Base-by-base conservation (phyloP, 2,888 invertebrate genomes). In the Lasioglossum leucozonium region DNA sequence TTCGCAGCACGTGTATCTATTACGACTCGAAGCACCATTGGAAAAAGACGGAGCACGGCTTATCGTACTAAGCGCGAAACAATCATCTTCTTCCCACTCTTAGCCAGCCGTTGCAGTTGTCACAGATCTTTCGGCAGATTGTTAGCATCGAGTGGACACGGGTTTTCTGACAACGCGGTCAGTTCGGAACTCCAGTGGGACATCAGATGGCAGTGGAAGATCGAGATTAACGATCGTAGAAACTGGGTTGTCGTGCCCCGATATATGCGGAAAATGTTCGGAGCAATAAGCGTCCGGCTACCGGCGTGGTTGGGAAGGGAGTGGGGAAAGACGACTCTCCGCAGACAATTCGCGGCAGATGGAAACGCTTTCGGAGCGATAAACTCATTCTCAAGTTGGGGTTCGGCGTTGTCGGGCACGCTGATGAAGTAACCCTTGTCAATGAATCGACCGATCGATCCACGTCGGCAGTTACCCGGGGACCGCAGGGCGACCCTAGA, bases 391-490 rank as follows among this genome's bases (percentile, higher is more conserved):
- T 8, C 22, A 67, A 67, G 37, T 65, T 22, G 10, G 10, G 18
- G 18, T 22, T 10, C 37, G 13, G 37, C 51, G n/a, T 51, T 34
- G 13, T 73, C 51, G 37, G n/a, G 22, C 4, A 5, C 13, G 13
- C 37, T 18, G 22, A 58, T 26, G 75, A 44, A 71, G 51, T 58
- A 58, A 67, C n/a, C 22, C 37, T 47, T 58, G 47, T 72, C 72
- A 55, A 69, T 75, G 37, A 80, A 77, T 83, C 77, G 34, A 18
- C 40, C 40, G 47, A 30, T 75, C 67, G 44, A 77, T 77, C 44
- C 30, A 11, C 37, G 82, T 47, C 55, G 44, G 22, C 37, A 62
- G 62, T 71, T 65, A 34, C 30, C 18, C 22, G 6, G 37, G 30
- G 30, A 72, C 47, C 71, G 10, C 62, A 18, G 22, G 67, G 79